phyloP scores from a whole-genome alignment of 2,113 vertebrate genomes.

The Caloenas nicobarica region DNA sequence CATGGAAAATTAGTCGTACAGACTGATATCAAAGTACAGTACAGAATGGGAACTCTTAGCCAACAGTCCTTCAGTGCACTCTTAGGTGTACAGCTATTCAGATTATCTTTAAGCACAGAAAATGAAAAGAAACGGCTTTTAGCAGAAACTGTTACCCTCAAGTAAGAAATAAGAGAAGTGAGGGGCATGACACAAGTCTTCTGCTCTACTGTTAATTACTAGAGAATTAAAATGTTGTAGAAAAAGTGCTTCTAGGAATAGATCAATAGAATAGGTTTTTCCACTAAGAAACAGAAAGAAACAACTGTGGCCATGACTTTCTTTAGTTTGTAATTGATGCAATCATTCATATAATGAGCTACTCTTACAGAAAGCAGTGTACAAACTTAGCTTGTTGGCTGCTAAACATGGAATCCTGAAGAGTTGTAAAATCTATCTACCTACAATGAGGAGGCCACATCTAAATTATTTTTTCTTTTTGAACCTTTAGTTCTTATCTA shows the following conservation, averaged over 20 bases:
- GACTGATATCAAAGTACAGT: neutral
- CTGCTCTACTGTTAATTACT: conserved; percentile 9
- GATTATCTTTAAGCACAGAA: neutral
- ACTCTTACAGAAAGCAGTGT: neutral
- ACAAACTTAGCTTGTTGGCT: neutral
- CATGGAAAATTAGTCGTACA: neutral
- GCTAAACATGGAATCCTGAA: neutral
- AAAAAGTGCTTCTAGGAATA: neutral
- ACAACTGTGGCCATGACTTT: neutral
- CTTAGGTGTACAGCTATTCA: neutral
- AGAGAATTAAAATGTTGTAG: neutral
- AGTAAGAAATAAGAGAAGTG: neutral
- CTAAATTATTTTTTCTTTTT: neutral
- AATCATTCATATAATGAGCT: neutral
- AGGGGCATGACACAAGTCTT: neutral
- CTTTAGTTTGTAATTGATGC: neutral
- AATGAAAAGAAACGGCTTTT: neutral
- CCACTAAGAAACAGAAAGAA: neutral
- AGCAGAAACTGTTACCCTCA: neutral
- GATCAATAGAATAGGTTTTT: neutral
- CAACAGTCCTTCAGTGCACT: neutral
- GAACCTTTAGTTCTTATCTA: neutral
- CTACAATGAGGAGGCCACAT: rapidly evolving
- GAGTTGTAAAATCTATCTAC: neutral
- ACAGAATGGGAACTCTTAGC: neutral